Conservation (phyloP, 2,113 vertebrate species). For the Xenopus borealis region DNA sequence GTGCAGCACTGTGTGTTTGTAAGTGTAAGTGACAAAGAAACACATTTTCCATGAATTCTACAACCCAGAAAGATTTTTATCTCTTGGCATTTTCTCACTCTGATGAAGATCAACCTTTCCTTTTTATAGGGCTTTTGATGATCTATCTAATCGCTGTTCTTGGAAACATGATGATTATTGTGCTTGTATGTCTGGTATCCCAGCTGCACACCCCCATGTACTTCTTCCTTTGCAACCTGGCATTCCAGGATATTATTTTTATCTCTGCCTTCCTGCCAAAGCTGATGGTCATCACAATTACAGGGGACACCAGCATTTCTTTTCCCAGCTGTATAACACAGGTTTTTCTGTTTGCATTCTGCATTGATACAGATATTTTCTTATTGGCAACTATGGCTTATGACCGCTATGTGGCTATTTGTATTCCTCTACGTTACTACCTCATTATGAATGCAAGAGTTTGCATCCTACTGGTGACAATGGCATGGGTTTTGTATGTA, state of each 20-base stretch:
- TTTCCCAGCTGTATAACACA: background rate
- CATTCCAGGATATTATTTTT: slow-evolving; percentile 3
- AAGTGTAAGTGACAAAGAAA: too few species aligned
- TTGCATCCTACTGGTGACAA: slow-evolving; percentile 43
- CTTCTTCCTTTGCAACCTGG: slow-evolving; percentile 19
- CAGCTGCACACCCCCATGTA: slow-evolving; percentile 21
- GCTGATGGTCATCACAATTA: background rate
- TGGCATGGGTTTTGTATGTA: slow-evolving; percentile 45
- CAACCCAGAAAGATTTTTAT: background rate
- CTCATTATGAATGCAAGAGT: slow-evolving; percentile 22
- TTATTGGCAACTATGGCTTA: slow-evolving; percentile 48
- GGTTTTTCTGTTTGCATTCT: background rate
- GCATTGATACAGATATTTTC: background rate
- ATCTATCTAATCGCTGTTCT: background rate
- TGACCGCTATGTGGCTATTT: slow-evolving; percentile 44
- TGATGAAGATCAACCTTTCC: background rate
- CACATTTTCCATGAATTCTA: too few species aligned
- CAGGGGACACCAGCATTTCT: background rate
- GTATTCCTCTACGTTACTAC: slow-evolving; percentile 21
- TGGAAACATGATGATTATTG: slow-evolving; percentile 2
- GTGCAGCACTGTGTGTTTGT: too few species aligned
- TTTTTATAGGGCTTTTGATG: background rate
- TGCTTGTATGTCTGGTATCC: background rate
- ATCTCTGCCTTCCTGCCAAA: slow-evolving; percentile 7
- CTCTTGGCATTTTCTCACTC: background rate